Evolutionary conservation across 2,888 invertebrate genomes (phyloP), one percentile per base, ranked within the genome.

Genomic region (Amblyteles armatorius): DNA sequence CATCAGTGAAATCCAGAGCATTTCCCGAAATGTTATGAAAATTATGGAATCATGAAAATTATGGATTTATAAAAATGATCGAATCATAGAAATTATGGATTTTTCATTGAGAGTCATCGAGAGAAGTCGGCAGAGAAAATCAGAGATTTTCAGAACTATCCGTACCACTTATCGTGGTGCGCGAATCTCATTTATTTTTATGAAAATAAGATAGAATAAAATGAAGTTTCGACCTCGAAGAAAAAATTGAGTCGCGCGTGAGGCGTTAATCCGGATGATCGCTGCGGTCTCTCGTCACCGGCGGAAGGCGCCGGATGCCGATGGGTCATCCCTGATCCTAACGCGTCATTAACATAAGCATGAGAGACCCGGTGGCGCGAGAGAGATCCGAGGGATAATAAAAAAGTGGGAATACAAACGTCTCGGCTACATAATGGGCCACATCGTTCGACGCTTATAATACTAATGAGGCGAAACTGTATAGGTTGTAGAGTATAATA

Each of bases 361-460:
- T 90, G 91, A 91, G 91, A 88, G 87, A 87, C 90, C 79, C 90
- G 79, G 72, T 44, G 69, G 33, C 44, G 69, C 36, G 65, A 48
- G 77, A 52, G 77, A 44, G 60, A 50, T 67, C 52, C 26, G 67
- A 33, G 69, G 74, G 72, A 84, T 77, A 84, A 63, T 60, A 80
- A 79, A 67, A 79, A 67, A 92, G 91, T 90, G 88, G 88, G 91
- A 91, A 92, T 92, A 91, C 90, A 91, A 92, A 92, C 91, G 90
- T 81, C 77, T 55, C 86, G 89, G 86, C 87, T 86, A 89, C 60
- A 93, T 91, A 92, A 92, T 92, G 89, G 91, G 88, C 86, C 73
- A 50, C 69, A 76, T 68, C 79, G 85, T 86, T 83, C 88, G 87
- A 87, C 87, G 90, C 90, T 90, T 91, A 89, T 90, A 91, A 91